Conservation (phyloP, 2,113 vertebrate species). For the Lampris megalopsis region DNA sequence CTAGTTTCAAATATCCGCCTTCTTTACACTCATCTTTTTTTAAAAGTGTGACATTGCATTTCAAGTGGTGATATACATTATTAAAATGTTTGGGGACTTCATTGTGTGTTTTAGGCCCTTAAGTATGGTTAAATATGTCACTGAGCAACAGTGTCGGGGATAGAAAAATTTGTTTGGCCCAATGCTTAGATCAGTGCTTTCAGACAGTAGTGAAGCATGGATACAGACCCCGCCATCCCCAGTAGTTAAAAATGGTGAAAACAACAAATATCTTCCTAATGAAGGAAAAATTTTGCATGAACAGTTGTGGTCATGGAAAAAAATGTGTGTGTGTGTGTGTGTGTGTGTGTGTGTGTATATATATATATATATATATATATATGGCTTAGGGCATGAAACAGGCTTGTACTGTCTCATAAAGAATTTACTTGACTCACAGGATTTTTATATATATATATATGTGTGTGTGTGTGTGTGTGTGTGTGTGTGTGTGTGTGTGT, state of each 20-base stretch:
- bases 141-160: constrained; percentile 3
- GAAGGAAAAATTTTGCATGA: neutral
- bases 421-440: too few relatives aligned
- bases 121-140: constrained; percentile 27
- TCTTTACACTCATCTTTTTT: constrained; percentile 21
- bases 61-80: constrained; percentile 18
- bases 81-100: constrained; percentile 35
- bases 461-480: too few relatives aligned
- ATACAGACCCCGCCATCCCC: neutral
- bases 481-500: too few relatives aligned
- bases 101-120: constrained; percentile 26
- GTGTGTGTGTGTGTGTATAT: too few relatives aligned
- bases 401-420: too few relatives aligned
- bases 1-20: constrained; percentile 1
- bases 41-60: neutral
- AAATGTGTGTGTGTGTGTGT: too few relatives aligned
- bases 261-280: neutral
- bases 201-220: neutral
- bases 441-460: too few relatives aligned
- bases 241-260: constrained; percentile 3
- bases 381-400: too few relatives aligned
- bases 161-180: neutral
- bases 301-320: neutral
- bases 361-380: too few relatives aligned
- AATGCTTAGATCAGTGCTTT: constrained; percentile 17